Evolutionary conservation across 2,888 invertebrate genomes (phyloP).

Genomic region (Thymelicus sylvestris): DNA sequence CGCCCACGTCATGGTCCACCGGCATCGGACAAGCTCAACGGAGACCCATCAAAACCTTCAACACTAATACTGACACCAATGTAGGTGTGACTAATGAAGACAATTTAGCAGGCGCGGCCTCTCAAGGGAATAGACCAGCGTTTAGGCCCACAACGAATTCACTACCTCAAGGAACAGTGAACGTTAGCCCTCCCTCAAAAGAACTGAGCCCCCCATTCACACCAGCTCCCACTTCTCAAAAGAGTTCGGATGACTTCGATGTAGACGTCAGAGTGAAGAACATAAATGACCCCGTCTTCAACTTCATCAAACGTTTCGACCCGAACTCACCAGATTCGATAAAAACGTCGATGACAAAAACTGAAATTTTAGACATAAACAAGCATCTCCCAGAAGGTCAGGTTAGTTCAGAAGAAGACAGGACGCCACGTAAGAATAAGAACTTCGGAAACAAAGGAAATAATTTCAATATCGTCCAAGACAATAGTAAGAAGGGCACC

Average conservation of each 20-base stretch:
- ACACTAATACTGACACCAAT: slow-evolving; percentile 33
- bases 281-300: slow-evolving; percentile 61
- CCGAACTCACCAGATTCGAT: slow-evolving; percentile 69
- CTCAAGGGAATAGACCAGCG: slow-evolving; percentile 57
- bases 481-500: slow-evolving; percentile 59
- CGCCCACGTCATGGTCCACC: slow-evolving; percentile 84
- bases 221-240: slow-evolving; percentile 56
- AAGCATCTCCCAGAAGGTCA: slow-evolving; percentile 70
- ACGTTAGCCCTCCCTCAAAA: slow-evolving; percentile 56
- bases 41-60: slow-evolving; percentile 31
- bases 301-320: slow-evolving; percentile 78
- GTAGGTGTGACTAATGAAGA: slow-evolving; percentile 13
- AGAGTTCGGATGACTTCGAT: slow-evolving; percentile 54
- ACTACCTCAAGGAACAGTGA: slow-evolving; percentile 34
- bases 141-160: slow-evolving; percentile 43
- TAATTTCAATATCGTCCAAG: slow-evolving; percentile 59
- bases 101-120: slow-evolving; percentile 54
- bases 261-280: slow-evolving; percentile 54
- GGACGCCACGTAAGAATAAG: slow-evolving; percentile 64
- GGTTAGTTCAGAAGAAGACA: slow-evolving; percentile 71
- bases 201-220: slow-evolving; percentile 60
- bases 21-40: slow-evolving; percentile 50
- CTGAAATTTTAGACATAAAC: slow-evolving; percentile 71
- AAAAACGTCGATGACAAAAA: slow-evolving; percentile 70
- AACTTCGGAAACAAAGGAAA: slow-evolving; percentile 52